Evolutionary conservation across 2,113 vertebrate species (phyloP), one percentile per base, ranked within the genome.

Genomic region (Halcyon malimbica): DNA sequence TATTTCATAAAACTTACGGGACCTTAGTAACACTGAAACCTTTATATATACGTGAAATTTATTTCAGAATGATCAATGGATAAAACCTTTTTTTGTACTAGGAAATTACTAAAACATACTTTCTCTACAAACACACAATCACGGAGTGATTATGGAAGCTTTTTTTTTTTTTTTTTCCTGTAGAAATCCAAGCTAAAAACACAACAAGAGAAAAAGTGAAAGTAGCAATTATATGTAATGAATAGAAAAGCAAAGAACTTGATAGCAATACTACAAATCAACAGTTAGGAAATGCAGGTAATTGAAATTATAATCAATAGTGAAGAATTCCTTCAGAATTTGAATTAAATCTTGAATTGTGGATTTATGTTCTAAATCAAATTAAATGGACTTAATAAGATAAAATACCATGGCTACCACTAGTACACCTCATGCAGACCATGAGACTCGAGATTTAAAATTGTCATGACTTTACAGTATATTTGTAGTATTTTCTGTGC

Each of bases 301-400:
- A 86, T 83, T 93, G 71, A 95, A 96, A 95, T 86, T 63, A 25
- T 90, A 77, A 93, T 93, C 71, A 94, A 62, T 37, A 91, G 53
- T 76, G 48, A 91, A 91, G 70, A 88, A 81, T 83, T 91, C 41
- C 11, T 77, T 80, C 54, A 83, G 42, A 93, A 90, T 86, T 54
- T 80, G 50, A 93, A 88, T 90, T 70, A 90, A 95, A 86, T 69
- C 4, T 3, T 54, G 50, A 88, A 57, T 42, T 50, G 11, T 56
- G 39, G 41, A 80, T 90, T 96, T 91, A 35, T 85, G 63, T 88
- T 86, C 37, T 86, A 57, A 85, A 91, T 41, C 2, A 90, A 83
- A 74, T 88, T 70, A 74, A 80, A 94, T 54, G 9, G 67, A 50
- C 46, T 77, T 86, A 42, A 46, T 57, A 24, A 54, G 28, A 51